Percentiles rank a stretch among this genome's conserved stretches.
phyloP scores from a whole-genome alignment of 2,113 vertebrate genomes.

The Oceanodroma tethys region DNA sequence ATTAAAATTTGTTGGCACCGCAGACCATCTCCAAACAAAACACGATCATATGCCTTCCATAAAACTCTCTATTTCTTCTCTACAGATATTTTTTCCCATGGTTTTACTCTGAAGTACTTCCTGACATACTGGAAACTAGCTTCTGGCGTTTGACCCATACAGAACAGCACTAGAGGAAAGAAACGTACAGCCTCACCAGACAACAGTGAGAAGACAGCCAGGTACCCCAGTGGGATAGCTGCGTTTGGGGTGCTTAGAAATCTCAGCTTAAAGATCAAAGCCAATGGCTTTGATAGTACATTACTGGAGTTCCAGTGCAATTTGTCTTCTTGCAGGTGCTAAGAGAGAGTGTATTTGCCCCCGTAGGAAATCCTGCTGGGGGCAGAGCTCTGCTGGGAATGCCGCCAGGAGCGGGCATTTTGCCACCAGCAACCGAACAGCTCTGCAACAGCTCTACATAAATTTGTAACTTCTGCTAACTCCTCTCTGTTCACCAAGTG shows the following conservation, averaged over 20 bases:
- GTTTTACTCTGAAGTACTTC: not conserved
- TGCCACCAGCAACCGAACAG: not conserved
- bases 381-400: not conserved
- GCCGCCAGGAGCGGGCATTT: accelerated
- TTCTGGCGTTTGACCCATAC: not conserved
- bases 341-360: not conserved
- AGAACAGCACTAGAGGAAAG: not conserved
- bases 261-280: not conserved
- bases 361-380: not conserved
- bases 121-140: not conserved
- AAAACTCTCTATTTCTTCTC: not conserved
- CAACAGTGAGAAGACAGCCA: not conserved
- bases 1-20: not conserved
- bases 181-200: not conserved
- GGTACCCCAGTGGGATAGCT: not conserved
- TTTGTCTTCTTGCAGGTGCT: not conserved
- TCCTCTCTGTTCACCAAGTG: not conserved
- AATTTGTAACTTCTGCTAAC: not conserved
- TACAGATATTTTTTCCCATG: not conserved
- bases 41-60: not conserved
- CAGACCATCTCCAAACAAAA: not conserved
- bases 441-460: not conserved
- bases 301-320: not conserved
- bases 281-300: not conserved
- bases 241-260: not conserved